Base-by-base conservation (phyloP, 2,888 invertebrate species). In the Hipparchia semele region DNA sequence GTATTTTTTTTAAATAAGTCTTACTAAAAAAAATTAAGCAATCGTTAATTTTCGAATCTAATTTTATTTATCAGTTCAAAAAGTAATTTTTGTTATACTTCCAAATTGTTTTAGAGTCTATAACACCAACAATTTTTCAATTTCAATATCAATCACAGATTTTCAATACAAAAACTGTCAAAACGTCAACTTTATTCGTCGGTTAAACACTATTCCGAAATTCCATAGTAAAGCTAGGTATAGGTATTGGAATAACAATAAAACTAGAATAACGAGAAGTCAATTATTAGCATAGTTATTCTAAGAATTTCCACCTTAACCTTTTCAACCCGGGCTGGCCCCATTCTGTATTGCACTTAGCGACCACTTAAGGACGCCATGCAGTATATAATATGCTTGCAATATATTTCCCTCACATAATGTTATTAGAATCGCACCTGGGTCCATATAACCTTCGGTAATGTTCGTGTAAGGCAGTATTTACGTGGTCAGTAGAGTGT, bases 281-380 rank as follows among this genome's bases (percentile, higher is more conserved):
- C 51, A 65, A 33, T 51, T 65, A 53, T 53, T 65, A 65, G 12
- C 65, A 53, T 53, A 65, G 51, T 65, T 53, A 53, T n/a, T 12
- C 12, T 51, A 51, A 65, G 53, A 65, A 65, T 23, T 65, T 33
- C 65, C 65, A 65, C 33, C 33, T 65, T 65, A 65, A 39, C 53
- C 65, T 65, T 65, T 65, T 65, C 51, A 65, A 65, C 65, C 23
- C 12, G 23, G 49, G 13, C 23, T 64, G 53, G 51, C 53, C 53
- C 51, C 65, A 33, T 65, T 51, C 53, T 33, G 33, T 65, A 12
- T 33, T 53, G 65, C 65, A 65, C 65, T 65, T 65, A 65, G 64
- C 64, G 64, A 65, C 64, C 64, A 65, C 64, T 65, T 65, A 53
- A n/a, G 62, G 49, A 65, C 33, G 33, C 65, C 59, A 8, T 60